phyloP scores from a whole-genome alignment of 2,113 vertebrate species.

The Macrotus californicus region DNA sequence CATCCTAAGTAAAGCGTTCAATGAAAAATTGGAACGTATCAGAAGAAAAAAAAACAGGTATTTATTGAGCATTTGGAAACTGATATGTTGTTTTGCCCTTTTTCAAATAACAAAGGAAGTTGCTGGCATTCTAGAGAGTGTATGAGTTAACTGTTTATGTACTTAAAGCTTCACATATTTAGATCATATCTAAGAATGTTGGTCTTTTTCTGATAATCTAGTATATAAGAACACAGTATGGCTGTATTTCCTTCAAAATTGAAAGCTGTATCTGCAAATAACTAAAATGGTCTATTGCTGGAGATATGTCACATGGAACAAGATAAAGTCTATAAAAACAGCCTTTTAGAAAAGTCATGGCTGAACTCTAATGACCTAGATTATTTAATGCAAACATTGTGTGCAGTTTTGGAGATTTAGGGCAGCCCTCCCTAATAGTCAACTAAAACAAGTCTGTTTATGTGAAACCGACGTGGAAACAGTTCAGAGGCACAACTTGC shows the following conservation, averaged over 20 bases:
- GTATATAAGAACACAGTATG: neutral
- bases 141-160: constrained; percentile 44
- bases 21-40: constrained; percentile 32
- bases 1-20: constrained; percentile 37
- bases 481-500: constrained; percentile 11
- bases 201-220: constrained; percentile 35
- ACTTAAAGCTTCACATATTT: constrained; percentile 38
- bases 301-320: constrained; percentile 44
- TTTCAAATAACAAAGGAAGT: constrained; percentile 55
- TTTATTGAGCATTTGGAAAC: constrained; percentile 6
- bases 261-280: constrained; percentile 29
- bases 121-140: constrained; percentile 12
- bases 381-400: constrained; percentile 70
- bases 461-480: neutral
- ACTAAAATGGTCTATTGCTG: constrained; percentile 34
- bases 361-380: constrained; percentile 64
- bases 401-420: constrained; percentile 31
- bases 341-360: constrained; percentile 57
- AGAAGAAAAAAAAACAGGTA: neutral
- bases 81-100: constrained; percentile 33
- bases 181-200: constrained; percentile 46
- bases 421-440: neutral
- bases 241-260: constrained; percentile 43
- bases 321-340: constrained; percentile 69
- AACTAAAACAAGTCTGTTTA: constrained; percentile 19